phyloP scores from a whole-genome alignment of 2,113 vertebrate genomes.

The Hippocampus abdominalis region DNA sequence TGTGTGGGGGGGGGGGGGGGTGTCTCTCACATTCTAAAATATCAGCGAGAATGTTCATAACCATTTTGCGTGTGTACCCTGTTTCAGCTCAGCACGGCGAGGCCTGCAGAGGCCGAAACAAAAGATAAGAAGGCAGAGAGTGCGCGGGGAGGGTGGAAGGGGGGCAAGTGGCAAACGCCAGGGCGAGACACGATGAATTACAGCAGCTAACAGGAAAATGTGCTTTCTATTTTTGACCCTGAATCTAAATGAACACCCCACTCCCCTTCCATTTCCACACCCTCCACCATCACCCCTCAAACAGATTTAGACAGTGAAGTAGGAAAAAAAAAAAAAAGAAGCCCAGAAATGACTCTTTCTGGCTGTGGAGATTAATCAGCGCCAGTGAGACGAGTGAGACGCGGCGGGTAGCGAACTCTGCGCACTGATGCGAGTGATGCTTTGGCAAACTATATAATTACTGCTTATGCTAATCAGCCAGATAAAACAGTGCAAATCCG shows the following conservation, averaged over 20 bases:
- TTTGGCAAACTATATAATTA: conserved; percentile 20
- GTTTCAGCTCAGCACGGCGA: no score
- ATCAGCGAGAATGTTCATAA: no score
- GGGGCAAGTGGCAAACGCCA: conserved; percentile 4
- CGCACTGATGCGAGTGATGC: background rate
- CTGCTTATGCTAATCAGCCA: conserved; percentile 28
- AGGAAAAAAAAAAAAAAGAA: conserved; percentile 36
- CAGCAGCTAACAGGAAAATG: conserved; percentile 37
- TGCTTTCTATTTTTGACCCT: conserved; percentile 60
- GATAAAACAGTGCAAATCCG: conserved; percentile 12
- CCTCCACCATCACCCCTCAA: conserved; percentile 24
- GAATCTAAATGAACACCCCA: conserved; percentile 59
- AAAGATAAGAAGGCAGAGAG: background rate
- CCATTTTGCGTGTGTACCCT: no score
- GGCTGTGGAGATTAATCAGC: conserved; percentile 43
- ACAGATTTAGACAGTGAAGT: conserved; percentile 41
- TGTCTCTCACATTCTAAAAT: background rate
- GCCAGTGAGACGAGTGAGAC: background rate
- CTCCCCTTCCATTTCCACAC: conserved; percentile 31
- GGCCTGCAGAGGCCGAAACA: background rate
- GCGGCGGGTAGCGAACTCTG: background rate
- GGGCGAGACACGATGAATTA: conserved; percentile 41
- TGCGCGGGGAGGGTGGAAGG: background rate
- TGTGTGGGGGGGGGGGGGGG: no score
- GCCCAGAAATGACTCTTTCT: conserved; percentile 32